Percentiles rank a stretch among this genome's conserved stretches.
Conservation (phyloP, 2,113 vertebrate genomes). For the Daphoenositta chrysoptera region DNA sequence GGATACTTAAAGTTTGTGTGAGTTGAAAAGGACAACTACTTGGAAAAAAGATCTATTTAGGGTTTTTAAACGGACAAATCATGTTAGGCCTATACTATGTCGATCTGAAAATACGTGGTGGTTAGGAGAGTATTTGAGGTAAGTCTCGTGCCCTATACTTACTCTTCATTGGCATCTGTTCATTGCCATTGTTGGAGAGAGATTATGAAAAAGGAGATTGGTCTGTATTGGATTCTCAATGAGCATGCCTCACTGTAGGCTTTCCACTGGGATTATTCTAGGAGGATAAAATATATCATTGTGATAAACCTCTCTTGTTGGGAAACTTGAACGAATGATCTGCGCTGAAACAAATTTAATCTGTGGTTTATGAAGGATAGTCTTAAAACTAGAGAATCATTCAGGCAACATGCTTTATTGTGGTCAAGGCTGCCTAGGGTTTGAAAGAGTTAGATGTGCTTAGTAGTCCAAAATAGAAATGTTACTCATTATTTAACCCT, state of each 20-base stretch:
- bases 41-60: neutral
- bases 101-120: rapidly evolving
- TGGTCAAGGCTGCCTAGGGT: neutral
- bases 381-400: neutral
- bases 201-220: neutral
- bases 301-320: neutral
- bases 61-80: neutral
- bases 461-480: neutral
- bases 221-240: neutral
- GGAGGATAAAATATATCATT: neutral
- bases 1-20: neutral
- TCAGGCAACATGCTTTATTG: neutral
- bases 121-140: neutral
- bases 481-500: neutral
- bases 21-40: neutral
- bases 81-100: rapidly evolving
- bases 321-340: neutral
- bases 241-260: neutral
- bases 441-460: neutral
- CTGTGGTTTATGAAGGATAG: neutral
- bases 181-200: neutral
- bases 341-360: neutral
- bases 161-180: neutral
- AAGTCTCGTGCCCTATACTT: rapidly evolving
- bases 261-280: neutral